A percentile compares a stretch with the other conserved stretches of the same genome.
Evolutionary conservation across 2,797 vertebrate genomes (phyloP).

Genomic region (Eleutherodactylus coqui): DNA sequence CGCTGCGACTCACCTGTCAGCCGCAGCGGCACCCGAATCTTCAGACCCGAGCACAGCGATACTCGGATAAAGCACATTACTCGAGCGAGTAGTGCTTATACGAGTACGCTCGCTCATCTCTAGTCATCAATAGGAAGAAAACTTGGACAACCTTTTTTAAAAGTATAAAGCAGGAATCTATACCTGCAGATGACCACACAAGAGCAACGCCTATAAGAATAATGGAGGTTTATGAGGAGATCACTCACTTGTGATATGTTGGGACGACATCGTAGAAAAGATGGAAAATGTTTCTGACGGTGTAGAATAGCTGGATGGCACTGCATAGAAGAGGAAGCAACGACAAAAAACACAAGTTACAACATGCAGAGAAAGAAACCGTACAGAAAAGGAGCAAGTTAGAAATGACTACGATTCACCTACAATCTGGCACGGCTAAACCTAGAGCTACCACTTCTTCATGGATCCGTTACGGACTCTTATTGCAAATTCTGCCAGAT

Average conservation of each 20-base stretch:
- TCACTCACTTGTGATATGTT: slow-evolving; percentile 92
- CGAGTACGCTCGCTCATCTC: no score
- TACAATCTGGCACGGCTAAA: neutral
- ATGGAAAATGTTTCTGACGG: slow-evolving; percentile 93
- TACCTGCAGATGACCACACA: no score
- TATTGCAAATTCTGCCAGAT: neutral
- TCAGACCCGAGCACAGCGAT: no score
- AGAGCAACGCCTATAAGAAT: neutral
- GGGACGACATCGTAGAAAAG: slow-evolving; percentile 97
- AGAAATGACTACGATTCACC: neutral
- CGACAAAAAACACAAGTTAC: neutral
- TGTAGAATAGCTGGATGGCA: slow-evolving; percentile 91
- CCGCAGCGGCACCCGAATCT: no score
- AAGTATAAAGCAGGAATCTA: no score
- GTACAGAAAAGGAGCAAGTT: neutral
- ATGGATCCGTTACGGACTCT: neutral
- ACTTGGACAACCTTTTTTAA: no score
- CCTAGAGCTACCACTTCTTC: neutral
- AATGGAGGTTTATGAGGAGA: neutral
- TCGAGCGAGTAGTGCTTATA: no score
- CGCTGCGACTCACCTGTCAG: no score
- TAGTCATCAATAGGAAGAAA: no score
- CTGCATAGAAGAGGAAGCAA: slow-evolving; percentile 71
- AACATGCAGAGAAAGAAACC: neutral
- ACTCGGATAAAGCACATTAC: no score